phyloP scores from a whole-genome alignment of 2,797 vertebrate species.

The Siniperca obscura region DNA sequence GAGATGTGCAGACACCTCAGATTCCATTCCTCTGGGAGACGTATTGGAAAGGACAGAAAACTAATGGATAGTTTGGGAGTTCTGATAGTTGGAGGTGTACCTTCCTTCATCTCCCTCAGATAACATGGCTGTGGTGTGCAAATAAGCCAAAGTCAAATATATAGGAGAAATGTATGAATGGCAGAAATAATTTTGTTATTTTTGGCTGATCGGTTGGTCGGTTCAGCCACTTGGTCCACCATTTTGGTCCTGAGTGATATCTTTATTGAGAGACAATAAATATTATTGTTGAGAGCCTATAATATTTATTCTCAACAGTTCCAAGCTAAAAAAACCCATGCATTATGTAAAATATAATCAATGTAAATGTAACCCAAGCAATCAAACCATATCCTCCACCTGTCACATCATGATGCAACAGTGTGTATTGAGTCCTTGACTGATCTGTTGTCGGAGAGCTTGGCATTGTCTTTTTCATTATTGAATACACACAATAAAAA shows the following conservation, averaged over 20 bases:
- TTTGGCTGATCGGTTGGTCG: neutral
- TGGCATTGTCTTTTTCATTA: constrained; percentile 34
- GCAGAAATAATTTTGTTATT: neutral
- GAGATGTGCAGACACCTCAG: constrained; percentile 60
- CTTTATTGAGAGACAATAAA: neutral
- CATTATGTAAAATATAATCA: constrained; percentile 4
- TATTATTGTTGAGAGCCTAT: neutral
- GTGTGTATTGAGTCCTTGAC: constrained; percentile 10
- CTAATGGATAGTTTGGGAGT: constrained; percentile 64
- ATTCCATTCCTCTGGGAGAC: constrained; percentile 60
- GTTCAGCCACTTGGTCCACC: neutral
- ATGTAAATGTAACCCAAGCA: neutral
- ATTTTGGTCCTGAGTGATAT: constrained; percentile 6
- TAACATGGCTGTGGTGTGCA: constrained; percentile 37
- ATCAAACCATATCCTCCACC: constrained; percentile 6
- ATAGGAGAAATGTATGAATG: neutral
- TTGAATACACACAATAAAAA: constrained; percentile 32
- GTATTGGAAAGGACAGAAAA: constrained; percentile 67
- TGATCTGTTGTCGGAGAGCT: constrained; percentile 21
- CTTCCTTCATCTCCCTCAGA: constrained; percentile 59
- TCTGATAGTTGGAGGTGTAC: constrained; percentile 57
- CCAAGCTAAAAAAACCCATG: neutral
- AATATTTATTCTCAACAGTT: neutral
- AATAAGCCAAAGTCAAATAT: constrained; percentile 17
- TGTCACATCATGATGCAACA: constrained; percentile 9